Base-by-base conservation (phyloP, 2,113 vertebrate genomes). In the Pterocles burchelli region DNA sequence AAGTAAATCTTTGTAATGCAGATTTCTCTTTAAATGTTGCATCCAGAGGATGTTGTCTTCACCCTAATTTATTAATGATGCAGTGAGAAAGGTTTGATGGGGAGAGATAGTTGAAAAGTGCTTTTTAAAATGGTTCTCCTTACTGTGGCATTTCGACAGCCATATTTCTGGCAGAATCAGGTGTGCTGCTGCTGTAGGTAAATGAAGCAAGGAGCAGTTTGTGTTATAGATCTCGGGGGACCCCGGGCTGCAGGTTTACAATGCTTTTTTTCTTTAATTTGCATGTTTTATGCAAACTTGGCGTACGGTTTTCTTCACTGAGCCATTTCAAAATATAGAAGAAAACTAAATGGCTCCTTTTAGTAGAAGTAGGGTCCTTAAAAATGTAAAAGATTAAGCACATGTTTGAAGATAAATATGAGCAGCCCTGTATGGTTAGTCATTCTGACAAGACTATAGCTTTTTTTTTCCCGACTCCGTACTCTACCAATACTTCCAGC, bases 391-490 rank as follows among this genome's bases (percentile, higher is more conserved):
- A 91, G 80, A 85, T 91, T n/a, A 94, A 80, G 63, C 63, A 51
- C 59, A 6, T 49, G 61, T 76, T 88, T 76, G 95, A 94, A 92
- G 65, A 95, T 48, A 67, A 93, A 89, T 88, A 86, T 0, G 33
- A 92, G 68, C 88, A 55, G 75, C 63, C 46, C 63, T 34, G 55
- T 72, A 77, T 67, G 29, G 74, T 94, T 84, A 91, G 85, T 94
- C 43, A 81, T 74, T 95, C 48, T 93, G 95, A 94, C 93, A 94
- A 86, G 88, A 91, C 67, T 67, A 58, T 29, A 71, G 92, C 79
- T 73, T 70, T 90, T n/a, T 38, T 52, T 70, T 46, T 25, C 10
- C 65, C 3, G 4, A 48, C 76, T 93, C 82, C 25, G 2, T 72
- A 55, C 75, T 66, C 67, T 45, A 9, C 74, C 89, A 61, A 80